Evolutionary conservation across 2,113 vertebrate genomes (phyloP), one percentile per base, ranked within the genome.

Genomic region (Bos javanicus): DNA sequence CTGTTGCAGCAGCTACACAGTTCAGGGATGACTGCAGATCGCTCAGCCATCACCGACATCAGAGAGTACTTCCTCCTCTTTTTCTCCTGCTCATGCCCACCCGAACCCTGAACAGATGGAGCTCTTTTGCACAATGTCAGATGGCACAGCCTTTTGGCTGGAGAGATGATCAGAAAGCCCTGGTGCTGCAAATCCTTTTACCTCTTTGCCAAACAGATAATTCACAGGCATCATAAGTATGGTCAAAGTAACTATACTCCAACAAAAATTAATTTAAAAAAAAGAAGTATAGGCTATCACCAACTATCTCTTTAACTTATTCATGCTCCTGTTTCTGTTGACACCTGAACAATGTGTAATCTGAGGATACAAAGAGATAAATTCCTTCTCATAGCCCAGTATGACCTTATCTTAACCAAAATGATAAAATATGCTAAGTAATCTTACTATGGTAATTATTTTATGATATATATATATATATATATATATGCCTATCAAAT

Each of bases 11-110:
- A 11, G 50, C 43, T 92, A 39, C 91, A 6, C 89, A 71, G 94
- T 87, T 97, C 94, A 64, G 83, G 84, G 83, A 64, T 57, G 85
- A 52, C 82, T 2, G 4, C 57, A 39, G 88, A 16, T 2, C 14
- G 33, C 82, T 98, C 43, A 28, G 62, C 97, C 76, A 21, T 93
- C 87, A 93, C 87, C 95, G 78, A 36, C 17, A 7, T 94, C 97
- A 86, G 86, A 93, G 83, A 95, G 15, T 25, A 15, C 28, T 84
- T 67, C 43, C 26, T 97, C 85, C 90, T 54, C 87, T 78, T 62
- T 76, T 52, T 95, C 33, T 46, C 52, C 33, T 4, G 8, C 36
- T 15, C 12, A 15, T 13, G 33, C 17, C 46, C 52, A 33, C 57
- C 54, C 3, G 1, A 50, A 50, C 4, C 59, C 33, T 33, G 15